Conservation (phyloP, 2,888 invertebrate species). For the Opisthograptis luteolata region DNA sequence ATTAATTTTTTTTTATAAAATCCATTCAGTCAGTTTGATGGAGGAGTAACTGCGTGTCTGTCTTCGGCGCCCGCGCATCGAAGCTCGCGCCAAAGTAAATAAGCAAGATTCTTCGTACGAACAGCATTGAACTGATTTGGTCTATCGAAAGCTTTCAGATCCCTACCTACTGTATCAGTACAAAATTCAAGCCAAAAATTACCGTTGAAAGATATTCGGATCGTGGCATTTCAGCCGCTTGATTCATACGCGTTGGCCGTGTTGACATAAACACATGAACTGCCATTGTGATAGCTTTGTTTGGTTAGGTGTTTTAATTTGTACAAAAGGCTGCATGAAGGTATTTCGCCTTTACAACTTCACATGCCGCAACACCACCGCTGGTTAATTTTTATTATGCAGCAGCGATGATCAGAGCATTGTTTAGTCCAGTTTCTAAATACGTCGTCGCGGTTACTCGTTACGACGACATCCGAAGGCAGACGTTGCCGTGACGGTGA, state of each 20-base stretch:
- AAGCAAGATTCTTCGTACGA: conserved; percentile 57
- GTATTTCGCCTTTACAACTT: conserved; percentile 38
- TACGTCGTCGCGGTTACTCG: conserved; percentile 42
- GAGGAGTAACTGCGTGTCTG: conserved; percentile 70
- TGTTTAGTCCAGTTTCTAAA: conserved; percentile 72
- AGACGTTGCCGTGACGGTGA: conserved; percentile 53
- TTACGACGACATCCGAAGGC: not conserved
- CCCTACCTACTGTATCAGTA: conserved; percentile 8
- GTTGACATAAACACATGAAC: conserved; percentile 32
- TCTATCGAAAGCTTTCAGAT: conserved; percentile 31
- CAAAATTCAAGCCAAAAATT: conserved; percentile 17
- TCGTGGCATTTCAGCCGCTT: conserved; percentile 27
- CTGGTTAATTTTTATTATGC: conserved; percentile 48
- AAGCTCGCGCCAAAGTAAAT: conserved; percentile 75
- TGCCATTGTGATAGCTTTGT: conserved; percentile 39
- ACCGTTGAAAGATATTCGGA: conserved; percentile 21
- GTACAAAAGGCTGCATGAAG: conserved; percentile 36
- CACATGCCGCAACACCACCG: conserved; percentile 31
- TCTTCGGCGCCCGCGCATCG: conserved; percentile 75
- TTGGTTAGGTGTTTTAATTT: conserved; percentile 54
- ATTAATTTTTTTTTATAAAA: conserved; percentile 57
- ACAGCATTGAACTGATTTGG: conserved; percentile 42
- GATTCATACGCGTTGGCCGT: conserved; percentile 28
- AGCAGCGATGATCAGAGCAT: conserved; percentile 53
- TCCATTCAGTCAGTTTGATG: conserved; percentile 61